Base-by-base conservation (phyloP, 2,797 vertebrate species). In the Schizothorax lantsangensis region DNA sequence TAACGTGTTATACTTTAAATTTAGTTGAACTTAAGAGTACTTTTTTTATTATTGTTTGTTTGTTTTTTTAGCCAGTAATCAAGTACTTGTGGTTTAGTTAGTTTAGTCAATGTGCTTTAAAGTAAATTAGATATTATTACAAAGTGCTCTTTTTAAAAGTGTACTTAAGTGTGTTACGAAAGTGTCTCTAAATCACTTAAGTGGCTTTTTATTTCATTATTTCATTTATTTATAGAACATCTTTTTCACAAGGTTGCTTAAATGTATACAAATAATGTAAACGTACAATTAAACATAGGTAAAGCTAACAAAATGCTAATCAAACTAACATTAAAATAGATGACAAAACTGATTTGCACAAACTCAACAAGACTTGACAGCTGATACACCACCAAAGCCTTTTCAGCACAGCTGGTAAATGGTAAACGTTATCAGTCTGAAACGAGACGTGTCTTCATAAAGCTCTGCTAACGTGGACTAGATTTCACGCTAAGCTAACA, bases 401-500 rank as follows among this genome's bases (percentile, higher is more conserved):
- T 26, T 68, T 88, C 86, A 93, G 91, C 87, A 91, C 93, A 92
- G 87, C 83, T 91, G 91, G 87, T 92, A 91, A 94, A 93, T 92
- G 91, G 89, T 89, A 91, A 92, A 90, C 82, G 59, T 90, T 90
- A 89, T 92, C 90, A 88, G 86, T 86, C 86, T 74, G 89, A 87
- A 90, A 91, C 91, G 91, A 90, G 89, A 88, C 88, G 85, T 92
- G 91, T 86, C 89, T 93, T 87, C 89, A 85, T 77, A 71, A 81
- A 54, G 72, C 75, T 88, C 87, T 83, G 89, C 89, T 87, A 89
- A 91, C 89, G 89, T 80, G 91, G 91, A 90, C 91, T 92, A 94
- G 91, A 95, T 94, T 94, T 95, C 94, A 95, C 86, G 92, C 93
- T 92, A 93, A 91, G 92, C 93, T 93, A 94, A 92, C 90, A 90